A percentile compares a stretch with the other conserved stretches of the same genome.
These are phyloP conservation scores for Andrena fulva DNA, from an alignment of 2,888 invertebrate species.

Conservation along the genomic window DNA sequence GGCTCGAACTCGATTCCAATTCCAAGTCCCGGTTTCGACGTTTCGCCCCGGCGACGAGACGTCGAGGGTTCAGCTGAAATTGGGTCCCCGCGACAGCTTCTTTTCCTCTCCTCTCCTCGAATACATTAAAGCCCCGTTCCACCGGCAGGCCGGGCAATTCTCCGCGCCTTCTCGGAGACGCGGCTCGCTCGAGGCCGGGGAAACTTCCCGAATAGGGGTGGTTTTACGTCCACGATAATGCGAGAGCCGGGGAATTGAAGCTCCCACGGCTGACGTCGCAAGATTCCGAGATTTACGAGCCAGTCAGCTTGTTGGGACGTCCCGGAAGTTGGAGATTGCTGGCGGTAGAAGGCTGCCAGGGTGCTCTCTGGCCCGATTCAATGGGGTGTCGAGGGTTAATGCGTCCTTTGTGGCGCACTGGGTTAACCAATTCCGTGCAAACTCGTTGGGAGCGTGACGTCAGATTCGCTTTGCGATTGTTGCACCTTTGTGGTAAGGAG, in stretches of 20 bases:
- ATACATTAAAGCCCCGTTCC: constrained; percentile 4
- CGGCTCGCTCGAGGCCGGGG: background rate
- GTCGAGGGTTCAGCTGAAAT: constrained; percentile 3
- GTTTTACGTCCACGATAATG: constrained; percentile 5
- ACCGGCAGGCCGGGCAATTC: constrained; percentile 21
- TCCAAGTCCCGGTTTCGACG: constrained; percentile 24
- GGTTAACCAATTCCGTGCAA: constrained; percentile 10
- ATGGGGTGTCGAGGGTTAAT: constrained; percentile 17
- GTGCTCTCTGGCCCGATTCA: constrained; percentile 1
- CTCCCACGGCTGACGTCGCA: constrained; percentile 10
- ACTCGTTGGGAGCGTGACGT: background rate
- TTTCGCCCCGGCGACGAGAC: constrained; percentile 1
- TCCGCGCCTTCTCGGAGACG: constrained; percentile 4
- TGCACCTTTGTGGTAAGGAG: background rate
- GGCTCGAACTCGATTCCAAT: constrained; percentile 26
- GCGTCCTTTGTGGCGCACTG: constrained; percentile 30
- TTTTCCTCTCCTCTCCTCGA: background rate
- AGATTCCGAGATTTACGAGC: constrained; percentile 15
- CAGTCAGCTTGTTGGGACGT: constrained; percentile 13
- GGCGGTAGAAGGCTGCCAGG: background rate
- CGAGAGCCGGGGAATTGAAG: background rate
- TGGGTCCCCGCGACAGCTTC: constrained; percentile 14
- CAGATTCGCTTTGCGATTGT: constrained; percentile 3
- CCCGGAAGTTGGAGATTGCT: constrained; percentile 9
- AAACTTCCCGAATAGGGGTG: constrained; percentile 9